Evolutionary conservation across 2,797 vertebrate genomes (phyloP), one percentile per base, ranked within the genome.

Genomic region (Falco rusticolus): DNA sequence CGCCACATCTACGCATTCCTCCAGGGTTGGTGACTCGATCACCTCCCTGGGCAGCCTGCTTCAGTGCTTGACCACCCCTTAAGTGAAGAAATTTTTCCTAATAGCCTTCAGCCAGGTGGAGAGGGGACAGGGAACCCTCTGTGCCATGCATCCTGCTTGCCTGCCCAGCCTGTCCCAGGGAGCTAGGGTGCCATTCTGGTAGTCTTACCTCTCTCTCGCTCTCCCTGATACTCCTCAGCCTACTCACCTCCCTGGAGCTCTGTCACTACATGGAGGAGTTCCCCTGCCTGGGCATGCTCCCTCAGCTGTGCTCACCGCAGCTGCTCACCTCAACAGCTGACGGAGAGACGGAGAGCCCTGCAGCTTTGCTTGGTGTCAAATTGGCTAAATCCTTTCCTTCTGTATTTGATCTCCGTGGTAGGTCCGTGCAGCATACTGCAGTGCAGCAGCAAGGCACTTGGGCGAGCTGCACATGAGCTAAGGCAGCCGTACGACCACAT

Each of bases 351-450:
- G 69, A 90, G 76, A 88, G 26, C n/a, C 10, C 41, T 48, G 21
- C 57, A 53, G 45, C 45, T 83, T 83, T 76, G 29, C 60, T 79
- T 76, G 71, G 47, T 72, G 56, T 76, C 3, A 12, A 29, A 56
- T 5, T 72, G 54, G 80, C 92, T 94, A 77, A 86, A 51, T 89
- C 71, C 65, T 78, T 88, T 47, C 37, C 41, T 72, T 83, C 81
- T 24, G 19, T 68, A 25, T 77, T 87, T 89, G 69, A 39, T 83
- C 59, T 79, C 84, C 64, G 50, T 89, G 77, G 45, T 83, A 71
- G 54, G 63, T 76, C 87, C 63, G 26, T 50, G 68, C 80, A 86
- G 68, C 84, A 64, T 89, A 64, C 84, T 94, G 93, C 87, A 94
- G 77, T 93, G 84, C 94, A 91, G 81, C 8, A 64, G 64, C 57